Evolutionary conservation across 2,113 vertebrate genomes (phyloP), one percentile per base, ranked within the genome.

Genomic region (Tragulus kanchil): DNA sequence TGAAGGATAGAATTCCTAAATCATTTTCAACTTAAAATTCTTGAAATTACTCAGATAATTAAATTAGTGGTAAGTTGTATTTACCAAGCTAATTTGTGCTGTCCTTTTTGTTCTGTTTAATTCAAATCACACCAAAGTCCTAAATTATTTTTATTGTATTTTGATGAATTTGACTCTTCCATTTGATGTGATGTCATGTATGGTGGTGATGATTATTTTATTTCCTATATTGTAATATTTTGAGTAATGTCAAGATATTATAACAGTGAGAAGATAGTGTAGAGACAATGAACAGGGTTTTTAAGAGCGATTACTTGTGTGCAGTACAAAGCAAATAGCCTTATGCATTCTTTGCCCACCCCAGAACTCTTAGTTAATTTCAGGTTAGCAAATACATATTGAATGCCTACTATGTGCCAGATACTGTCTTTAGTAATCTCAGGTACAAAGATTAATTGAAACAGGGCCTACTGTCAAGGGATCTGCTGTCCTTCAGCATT

Each of bases 351-450:
- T 83, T 79, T 62, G 62, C 14, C 83, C 13, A 45, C 89, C 65
- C 86, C 91, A 87, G 50, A 78, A 25, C 61, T 86, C 91, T 21
- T 65, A 77, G 61, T 78, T 91, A 85, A 65, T 90, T 93, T 87
- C 58, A 90, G 25, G 14, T 83, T 79, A 45, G 42, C 16, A 19
- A 42, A 71, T 21, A 28, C 56, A 77, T 5, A 14, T 23, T 52
- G 17, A 90, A 69, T 69, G 9, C 82, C 89, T 56, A 50, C 81
- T 64, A 0, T 88, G 81, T 92, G 48, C 62, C 58, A 79, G 25
- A 45, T 7, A 42, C 1, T 31, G 3, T 94, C 62, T 81, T 77
- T 61, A 64, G 36, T 58, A 85, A 31, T 26, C 16, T 15, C 59
- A 28, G 84, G 54, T 67, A 88, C 25, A 75, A 50, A 42, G 26